Base-by-base conservation (phyloP, 2,888 invertebrate genomes). In the Drosophila testacea region DNA sequence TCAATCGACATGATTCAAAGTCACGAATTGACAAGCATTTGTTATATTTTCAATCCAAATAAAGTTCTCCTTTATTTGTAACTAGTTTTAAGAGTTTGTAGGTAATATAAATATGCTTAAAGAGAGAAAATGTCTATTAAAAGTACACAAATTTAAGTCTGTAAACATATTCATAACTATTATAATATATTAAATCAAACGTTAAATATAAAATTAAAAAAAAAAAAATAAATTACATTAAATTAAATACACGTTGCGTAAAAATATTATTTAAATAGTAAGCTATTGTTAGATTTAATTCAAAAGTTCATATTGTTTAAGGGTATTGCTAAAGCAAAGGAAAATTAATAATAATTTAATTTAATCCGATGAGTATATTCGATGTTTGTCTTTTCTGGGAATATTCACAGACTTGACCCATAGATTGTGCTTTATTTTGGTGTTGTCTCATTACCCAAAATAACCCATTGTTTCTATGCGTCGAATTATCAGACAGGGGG, bases 1-100 rank as follows among this genome's bases (percentile, higher is more conserved):
- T 55, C 60, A 61, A 60, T 52, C 64, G 67, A 65, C 77, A 77
- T 71, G 77, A 74, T 69, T 86, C 80, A 67, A 66, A 69, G 11
- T 13, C 50, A 59, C 44, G 59, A 69, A 74, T 74, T 60, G 63
- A 73, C 68, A 67, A 71, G 38, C 52, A 61, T 61, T 79, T 62
- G 44, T 51, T 47, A 41, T 6, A 28, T 32, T 48, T 27, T 11
- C 6, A 27, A 32, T 38, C n/a, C 28, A 41, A 59, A 16, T 32
- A n/a, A 9, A 16, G 13, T 28, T 46, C 4, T 4, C 4, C n/a
- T 28, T 28, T 46, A 30, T 47, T 63, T 46, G 13, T 36, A 34
- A 51, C 51, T 13, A 42, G n/a, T 34, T 34, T 11, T 1, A 47
- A 32, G 9, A 22, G 10, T 10, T 11, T 34, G 16, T 11, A 11